These are phyloP conservation scores for Euplagia quadripunctaria DNA, from an alignment of 2,888 invertebrate genomes.

Conservation along the genomic window DNA sequence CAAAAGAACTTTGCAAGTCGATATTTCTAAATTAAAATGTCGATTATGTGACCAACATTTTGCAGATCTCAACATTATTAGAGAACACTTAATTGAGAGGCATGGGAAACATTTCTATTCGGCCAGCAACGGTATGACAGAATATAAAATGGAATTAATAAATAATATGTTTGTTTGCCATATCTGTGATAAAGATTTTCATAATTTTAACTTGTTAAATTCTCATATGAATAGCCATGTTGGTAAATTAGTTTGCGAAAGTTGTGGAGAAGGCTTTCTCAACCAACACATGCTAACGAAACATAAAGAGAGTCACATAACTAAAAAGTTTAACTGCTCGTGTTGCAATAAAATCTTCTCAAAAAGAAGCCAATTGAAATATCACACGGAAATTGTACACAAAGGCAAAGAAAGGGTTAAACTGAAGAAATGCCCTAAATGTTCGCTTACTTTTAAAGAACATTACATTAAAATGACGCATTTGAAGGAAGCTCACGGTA, in stretches of 20 bases:
- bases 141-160: conserved; percentile 62
- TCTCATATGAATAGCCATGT: conserved; percentile 69
- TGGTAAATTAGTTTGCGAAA: conserved; percentile 72
- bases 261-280: conserved; percentile 67
- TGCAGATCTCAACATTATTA: conserved; percentile 52
- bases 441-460: conserved; percentile 64
- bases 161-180: conserved; percentile 63
- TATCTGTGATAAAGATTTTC: conserved; percentile 59
- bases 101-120: conserved; percentile 59
- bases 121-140: conserved; percentile 68
- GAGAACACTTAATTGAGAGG: conserved; percentile 57
- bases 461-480: conserved; percentile 68
- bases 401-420: conserved; percentile 58
- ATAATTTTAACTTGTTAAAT: conserved; percentile 63
- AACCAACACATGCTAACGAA: conserved; percentile 63
- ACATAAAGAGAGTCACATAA: conserved; percentile 65
- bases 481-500: conserved; percentile 64
- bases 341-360: conserved; percentile 72
- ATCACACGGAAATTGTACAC: conserved; percentile 75
- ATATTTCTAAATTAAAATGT: conserved; percentile 68
- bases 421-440: conserved; percentile 63
- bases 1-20: conserved; percentile 65
- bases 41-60: conserved; percentile 54
- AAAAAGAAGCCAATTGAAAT: conserved; percentile 77
- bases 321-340: conserved; percentile 62